Percentiles rank a stretch among this genome's conserved stretches.
phyloP scores from a whole-genome alignment of 2,113 vertebrate species.

The Rhombomys opimus region DNA sequence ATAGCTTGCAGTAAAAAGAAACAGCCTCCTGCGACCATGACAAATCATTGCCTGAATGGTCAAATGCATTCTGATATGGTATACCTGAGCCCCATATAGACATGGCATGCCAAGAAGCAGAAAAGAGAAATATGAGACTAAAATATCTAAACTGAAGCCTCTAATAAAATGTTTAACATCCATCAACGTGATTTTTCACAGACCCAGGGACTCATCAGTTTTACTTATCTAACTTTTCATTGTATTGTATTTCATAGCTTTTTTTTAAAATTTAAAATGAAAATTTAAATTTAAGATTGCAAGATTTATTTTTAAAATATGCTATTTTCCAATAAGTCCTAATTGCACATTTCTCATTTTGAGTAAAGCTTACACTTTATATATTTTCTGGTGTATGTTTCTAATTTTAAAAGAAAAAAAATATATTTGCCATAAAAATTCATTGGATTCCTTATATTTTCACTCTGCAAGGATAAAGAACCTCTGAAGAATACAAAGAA shows the following conservation, averaged over 20 bases:
- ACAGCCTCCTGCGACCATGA: neutral
- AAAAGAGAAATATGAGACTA: neutral
- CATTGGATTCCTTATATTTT: constrained; percentile 26
- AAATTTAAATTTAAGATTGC: neutral
- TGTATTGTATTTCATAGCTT: neutral
- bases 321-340: neutral
- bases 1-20: neutral
- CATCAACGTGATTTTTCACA: neutral
- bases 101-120: neutral
- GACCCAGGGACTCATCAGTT: neutral
- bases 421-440: neutral
- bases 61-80: neutral
- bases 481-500: neutral
- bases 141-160: neutral
- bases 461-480: neutral
- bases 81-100: neutral
- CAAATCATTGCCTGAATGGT: neutral
- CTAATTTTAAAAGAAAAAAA: constrained; percentile 3
- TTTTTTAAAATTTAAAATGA: neutral
- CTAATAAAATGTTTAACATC: constrained; percentile 24
- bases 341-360: neutral
- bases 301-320: constrained; percentile 34
- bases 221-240: constrained; percentile 4
- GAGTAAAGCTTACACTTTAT: neutral
- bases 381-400: neutral